Evolutionary conservation across 2,797 vertebrate genomes (phyloP), one percentile per base, ranked within the genome.

Genomic region (Notamacropus eugenii): DNA sequence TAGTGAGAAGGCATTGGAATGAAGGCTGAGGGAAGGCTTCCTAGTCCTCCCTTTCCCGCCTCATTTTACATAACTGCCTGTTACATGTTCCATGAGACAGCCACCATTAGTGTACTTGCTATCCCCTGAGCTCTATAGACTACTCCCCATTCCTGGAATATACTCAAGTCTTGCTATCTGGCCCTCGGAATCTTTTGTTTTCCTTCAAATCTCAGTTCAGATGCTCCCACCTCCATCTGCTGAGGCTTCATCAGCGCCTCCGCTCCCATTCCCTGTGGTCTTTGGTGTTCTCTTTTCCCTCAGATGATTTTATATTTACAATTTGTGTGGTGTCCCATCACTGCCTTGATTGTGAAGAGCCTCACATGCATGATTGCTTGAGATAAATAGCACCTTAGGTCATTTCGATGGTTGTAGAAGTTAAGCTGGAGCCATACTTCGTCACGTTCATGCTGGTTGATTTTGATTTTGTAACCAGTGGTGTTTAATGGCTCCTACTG

Each of bases 381-480:
- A 40, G 67, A 82, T 82, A 82, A 82, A 40, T 24, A 82, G 67
- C 24, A 24, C 6, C 8, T 82, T 16, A 19, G 14, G n/a, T 40
- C n/a, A 22, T 74, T 74, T 3, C 55, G 52, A 54, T 55, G 91
- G 1, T 92, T 95, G 52, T 90, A 95, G 54, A 95, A 94, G 91
- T 94, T 90, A 96, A 90, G 19, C 82, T 90, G 82, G 50, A 93
- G 34, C 54, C 16, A 10, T 91, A 1, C n/a, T 96, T 96, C 31
- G 34, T 46, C 6, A 8, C 52, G n/a, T 12, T 95, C 46, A 57
- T 9, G 10, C 90, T 91, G 40, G 46, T 46, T 94, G 93, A 11
- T 90, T 97, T 96, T 95, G 46, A 13, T 96, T 56, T 55, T 56
- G 4, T 62, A 50, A 40, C 91, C 19, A 27, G 91, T 34, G 27